phyloP scores from a whole-genome alignment of 1,140 invertebrate species.

The Oreohelix idahoensis region DNA sequence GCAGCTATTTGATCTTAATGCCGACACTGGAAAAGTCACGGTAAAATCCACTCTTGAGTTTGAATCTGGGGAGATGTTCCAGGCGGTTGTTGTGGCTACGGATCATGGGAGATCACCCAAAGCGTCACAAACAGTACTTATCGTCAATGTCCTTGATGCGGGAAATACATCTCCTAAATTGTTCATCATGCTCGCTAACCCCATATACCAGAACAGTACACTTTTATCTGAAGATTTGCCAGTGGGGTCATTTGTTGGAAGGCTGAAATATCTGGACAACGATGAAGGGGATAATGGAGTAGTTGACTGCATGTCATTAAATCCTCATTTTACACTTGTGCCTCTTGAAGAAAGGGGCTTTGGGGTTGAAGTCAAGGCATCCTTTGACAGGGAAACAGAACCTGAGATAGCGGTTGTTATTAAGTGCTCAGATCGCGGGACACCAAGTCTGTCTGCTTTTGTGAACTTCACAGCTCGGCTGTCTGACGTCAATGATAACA shows the following conservation, averaged over 20 bases:
- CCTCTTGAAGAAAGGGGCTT: slow-evolving; percentile 26
- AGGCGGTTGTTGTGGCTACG: slow-evolving; percentile 45
- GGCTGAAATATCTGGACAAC: slow-evolving; percentile 88
- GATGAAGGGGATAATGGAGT: slow-evolving; percentile 87
- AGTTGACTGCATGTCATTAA: slow-evolving; percentile 76
- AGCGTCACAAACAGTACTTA: slow-evolving; percentile 24
- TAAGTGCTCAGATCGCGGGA: slow-evolving; percentile 84
- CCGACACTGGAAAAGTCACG: slow-evolving; percentile 86
- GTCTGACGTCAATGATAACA: slow-evolving; percentile 50
- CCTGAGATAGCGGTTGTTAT: slow-evolving; percentile 89
- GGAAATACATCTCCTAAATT: slow-evolving; percentile 42
- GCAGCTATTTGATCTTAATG: slow-evolving; percentile 82
- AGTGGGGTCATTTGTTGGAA: slow-evolving; percentile 86
- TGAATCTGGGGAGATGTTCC: slow-evolving; percentile 35
- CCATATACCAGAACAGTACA: slow-evolving; percentile 13
- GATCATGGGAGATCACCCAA: slow-evolving; percentile 40
- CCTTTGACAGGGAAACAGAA: slow-evolving; percentile 86
- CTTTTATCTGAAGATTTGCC: slow-evolving; percentile 93
- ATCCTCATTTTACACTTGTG: slow-evolving; percentile 27
- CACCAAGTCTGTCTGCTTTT: slow-evolving; percentile 50
- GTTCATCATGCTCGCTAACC: slow-evolving; percentile 25
- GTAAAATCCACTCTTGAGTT: slow-evolving; percentile 71
- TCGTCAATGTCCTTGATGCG: slow-evolving; percentile 35
- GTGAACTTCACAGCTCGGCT: slow-evolving; percentile 61
- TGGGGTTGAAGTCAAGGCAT: slow-evolving; percentile 71